A percentile compares a stretch with the other conserved stretches of the same genome.
These are phyloP conservation scores for Peromyscus nudipes DNA, from an alignment of 2,797 vertebrate genomes.

Conservation along the genomic window DNA sequence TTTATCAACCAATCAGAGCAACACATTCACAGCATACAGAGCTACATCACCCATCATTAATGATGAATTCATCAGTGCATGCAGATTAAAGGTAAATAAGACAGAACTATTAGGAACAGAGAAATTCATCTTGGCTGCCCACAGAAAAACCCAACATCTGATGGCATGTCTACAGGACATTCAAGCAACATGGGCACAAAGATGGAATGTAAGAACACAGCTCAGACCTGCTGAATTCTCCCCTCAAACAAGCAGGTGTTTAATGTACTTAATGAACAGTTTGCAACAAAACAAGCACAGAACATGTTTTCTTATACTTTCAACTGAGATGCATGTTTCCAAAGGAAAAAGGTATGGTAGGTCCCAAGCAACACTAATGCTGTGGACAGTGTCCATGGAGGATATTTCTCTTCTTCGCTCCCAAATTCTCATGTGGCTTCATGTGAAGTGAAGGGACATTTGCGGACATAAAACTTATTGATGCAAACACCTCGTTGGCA, in stretches of 20 bases:
- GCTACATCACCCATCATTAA: background rate
- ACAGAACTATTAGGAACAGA: background rate
- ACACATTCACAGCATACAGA: too few species aligned
- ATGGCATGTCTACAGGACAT: background rate
- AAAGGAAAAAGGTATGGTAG: background rate
- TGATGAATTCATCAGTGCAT: background rate
- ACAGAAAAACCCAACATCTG: background rate
- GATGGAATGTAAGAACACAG: rapidly evolving
- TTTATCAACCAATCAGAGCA: too few species aligned
- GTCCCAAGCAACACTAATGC: background rate
- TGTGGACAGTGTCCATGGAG: rapidly evolving
- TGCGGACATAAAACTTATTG: background rate
- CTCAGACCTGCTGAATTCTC: background rate
- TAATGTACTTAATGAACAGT: background rate
- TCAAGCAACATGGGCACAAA: rapidly evolving
- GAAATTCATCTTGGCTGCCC: background rate
- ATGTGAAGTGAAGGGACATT: background rate
- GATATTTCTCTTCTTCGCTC: background rate
- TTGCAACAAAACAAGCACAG: background rate
- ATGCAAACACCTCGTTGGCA: background rate
- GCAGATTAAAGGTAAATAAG: conserved; percentile 25
- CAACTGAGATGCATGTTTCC: background rate
- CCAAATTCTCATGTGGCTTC: background rate
- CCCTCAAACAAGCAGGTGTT: background rate
- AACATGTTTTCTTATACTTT: background rate